Evolutionary conservation across 2,888 invertebrate genomes (phyloP).

Genomic region (Cheilosia variabilis): DNA sequence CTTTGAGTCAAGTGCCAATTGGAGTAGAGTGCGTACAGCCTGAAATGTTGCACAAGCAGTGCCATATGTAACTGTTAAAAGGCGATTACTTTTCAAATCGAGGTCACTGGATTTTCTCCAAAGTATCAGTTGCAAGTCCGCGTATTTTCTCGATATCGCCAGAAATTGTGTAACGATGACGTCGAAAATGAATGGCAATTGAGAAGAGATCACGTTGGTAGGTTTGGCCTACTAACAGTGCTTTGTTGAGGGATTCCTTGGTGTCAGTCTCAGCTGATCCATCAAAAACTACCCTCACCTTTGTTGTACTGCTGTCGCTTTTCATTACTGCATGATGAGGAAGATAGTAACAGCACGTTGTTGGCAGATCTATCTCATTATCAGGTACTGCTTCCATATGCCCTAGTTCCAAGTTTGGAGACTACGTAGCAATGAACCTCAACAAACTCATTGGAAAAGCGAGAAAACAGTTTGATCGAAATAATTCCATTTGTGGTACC

Average conservation of each 20-base stretch:
- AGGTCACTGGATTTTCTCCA: background rate
- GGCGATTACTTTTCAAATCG: too few relatives aligned
- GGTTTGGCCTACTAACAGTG: background rate
- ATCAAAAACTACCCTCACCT: background rate
- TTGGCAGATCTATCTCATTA: background rate
- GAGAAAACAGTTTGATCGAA: conserved; percentile 8
- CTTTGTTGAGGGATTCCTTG: background rate
- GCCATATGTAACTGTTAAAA: background rate
- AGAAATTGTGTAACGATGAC: background rate
- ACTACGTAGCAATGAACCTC: conserved; percentile 21
- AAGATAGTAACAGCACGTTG: background rate
- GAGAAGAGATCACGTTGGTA: background rate
- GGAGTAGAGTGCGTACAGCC: background rate
- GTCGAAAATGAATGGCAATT: conserved; percentile 4
- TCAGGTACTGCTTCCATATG: background rate
- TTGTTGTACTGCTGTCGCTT: conserved; percentile 1
- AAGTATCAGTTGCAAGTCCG: background rate
- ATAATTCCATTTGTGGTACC: background rate
- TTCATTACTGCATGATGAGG: background rate
- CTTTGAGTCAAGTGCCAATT: background rate
- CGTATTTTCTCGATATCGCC: background rate
- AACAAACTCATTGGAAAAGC: background rate
- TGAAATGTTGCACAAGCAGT: too few relatives aligned
- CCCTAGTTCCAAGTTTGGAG: conserved; percentile 1
- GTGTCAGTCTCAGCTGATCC: conserved; percentile 17